A percentile compares a stretch with the other conserved stretches of the same genome.
These are phyloP conservation scores for Cercocebus atys DNA, from an alignment of 2,113 vertebrate species.

Conservation along the genomic window DNA sequence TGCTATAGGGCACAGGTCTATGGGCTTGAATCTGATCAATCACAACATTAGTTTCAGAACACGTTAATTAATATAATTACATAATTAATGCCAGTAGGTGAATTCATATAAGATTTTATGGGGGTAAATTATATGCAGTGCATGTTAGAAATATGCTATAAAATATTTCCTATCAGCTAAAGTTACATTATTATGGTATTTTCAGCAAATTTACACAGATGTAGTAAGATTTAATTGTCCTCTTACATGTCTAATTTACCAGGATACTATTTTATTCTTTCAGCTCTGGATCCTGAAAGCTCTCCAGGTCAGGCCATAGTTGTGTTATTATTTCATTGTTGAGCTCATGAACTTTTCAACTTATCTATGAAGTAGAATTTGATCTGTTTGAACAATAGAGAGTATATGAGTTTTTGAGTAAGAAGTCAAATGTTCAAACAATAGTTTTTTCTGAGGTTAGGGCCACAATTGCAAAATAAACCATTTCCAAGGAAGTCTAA, in stretches of 20 bases:
- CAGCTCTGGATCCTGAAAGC: background rate
- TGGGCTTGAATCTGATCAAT: background rate
- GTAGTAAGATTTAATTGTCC: background rate
- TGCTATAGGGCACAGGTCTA: background rate
- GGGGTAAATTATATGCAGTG: background rate
- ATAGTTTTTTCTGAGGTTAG: conserved; percentile 8
- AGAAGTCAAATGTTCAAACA: background rate
- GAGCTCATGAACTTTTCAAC: background rate
- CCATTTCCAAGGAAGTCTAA: background rate
- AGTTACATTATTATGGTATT: background rate
- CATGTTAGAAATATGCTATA: background rate
- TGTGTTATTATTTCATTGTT: background rate
- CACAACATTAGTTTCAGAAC: background rate
- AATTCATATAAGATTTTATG: background rate
- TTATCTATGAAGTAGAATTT: background rate
- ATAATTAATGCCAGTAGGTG: background rate
- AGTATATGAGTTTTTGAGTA: background rate
- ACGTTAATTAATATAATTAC: background rate
- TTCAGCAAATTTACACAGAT: background rate
- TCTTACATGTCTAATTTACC: background rate
- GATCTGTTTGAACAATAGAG: background rate
- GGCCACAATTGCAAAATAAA: background rate
- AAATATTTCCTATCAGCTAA: background rate
- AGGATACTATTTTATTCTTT: background rate
- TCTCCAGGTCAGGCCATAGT: background rate